phyloP scores from a whole-genome alignment of 2,888 invertebrate species.

The Dyspetes luteomarginatus region DNA sequence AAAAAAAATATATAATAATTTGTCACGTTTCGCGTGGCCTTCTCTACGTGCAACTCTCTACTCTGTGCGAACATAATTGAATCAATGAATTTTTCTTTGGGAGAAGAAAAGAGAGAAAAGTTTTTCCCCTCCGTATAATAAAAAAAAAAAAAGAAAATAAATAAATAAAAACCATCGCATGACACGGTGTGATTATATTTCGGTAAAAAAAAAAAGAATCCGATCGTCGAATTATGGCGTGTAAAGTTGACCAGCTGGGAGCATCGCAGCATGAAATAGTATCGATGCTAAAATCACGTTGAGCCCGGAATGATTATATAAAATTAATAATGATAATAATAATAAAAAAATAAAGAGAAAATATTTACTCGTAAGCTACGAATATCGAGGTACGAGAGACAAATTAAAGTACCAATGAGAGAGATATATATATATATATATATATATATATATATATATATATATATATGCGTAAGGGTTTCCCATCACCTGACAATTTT shows the following conservation, averaged over 20 bases:
- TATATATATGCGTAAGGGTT: conserved; percentile 3
- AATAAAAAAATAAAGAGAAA: background rate
- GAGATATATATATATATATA: background rate
- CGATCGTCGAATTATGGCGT: conserved; percentile 8
- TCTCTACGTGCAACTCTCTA: conserved; percentile 4
- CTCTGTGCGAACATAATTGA: conserved; percentile 7
- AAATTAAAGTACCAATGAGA: conserved; percentile 32
- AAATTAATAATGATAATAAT: no score
- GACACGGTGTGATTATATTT: background rate
- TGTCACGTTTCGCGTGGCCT: background rate
- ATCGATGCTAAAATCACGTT: conserved; percentile 3
- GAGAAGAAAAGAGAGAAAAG: background rate
- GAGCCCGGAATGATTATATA: conserved; percentile 49
- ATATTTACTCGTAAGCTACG: conserved; percentile 39
- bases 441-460: background rate
- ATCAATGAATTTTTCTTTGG: conserved; percentile 19
- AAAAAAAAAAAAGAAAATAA: background rate
- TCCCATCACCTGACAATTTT: conserved; percentile 21
- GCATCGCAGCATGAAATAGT: conserved; percentile 2
- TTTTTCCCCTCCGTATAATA: background rate
- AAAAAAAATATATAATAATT: conserved; percentile 23
- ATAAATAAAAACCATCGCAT: no score
- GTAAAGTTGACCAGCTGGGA: background rate
- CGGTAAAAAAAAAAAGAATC: background rate
- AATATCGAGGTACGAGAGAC: conserved; percentile 38